A percentile compares a stretch with the other conserved stretches of the same genome.
phyloP scores from a whole-genome alignment of 2,113 vertebrate species.

The Crocuta crocuta region DNA sequence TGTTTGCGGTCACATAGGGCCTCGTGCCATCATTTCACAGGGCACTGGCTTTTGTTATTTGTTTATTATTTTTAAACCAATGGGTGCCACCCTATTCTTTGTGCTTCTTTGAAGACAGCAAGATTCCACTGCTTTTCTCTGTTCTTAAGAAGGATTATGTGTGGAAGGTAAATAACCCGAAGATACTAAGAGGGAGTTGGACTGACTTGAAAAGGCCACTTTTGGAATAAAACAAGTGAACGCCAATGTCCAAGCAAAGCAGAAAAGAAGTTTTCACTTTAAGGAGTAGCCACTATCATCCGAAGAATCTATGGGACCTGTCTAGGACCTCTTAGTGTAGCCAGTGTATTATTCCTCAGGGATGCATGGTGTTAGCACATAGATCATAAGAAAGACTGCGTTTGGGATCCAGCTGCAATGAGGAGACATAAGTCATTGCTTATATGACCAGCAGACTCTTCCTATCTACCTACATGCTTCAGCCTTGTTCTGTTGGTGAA shows the following conservation, averaged over 20 bases:
- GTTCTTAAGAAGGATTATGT: slow-evolving; percentile 47
- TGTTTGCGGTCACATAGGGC: slow-evolving; percentile 34
- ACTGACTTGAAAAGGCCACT: slow-evolving; percentile 65
- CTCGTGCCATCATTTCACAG: slow-evolving; percentile 54
- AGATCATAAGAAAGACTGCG: neutral
- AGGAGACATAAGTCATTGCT: neutral
- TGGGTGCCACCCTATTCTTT: slow-evolving; percentile 61
- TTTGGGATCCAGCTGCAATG: neutral
- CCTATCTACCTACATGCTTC: neutral
- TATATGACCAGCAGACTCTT: neutral
- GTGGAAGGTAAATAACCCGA: slow-evolving; percentile 48
- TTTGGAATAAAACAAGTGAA: slow-evolving; percentile 54
- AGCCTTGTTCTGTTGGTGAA: neutral
- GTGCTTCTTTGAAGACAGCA: slow-evolving; percentile 76
- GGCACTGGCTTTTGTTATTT: slow-evolving; percentile 69
- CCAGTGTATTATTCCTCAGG: neutral
- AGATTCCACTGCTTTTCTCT: slow-evolving; percentile 49
- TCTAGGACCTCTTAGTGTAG: neutral
- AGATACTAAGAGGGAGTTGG: slow-evolving; percentile 51
- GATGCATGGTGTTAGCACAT: neutral
- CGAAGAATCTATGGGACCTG: neutral
- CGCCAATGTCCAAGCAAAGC: slow-evolving; percentile 47
- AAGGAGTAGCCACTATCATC: neutral
- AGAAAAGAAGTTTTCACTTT: slow-evolving; percentile 44
- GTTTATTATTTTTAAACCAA: slow-evolving; percentile 78